phyloP scores from a whole-genome alignment of 2,113 vertebrate genomes.

The Gasterosteus nipponicus region DNA sequence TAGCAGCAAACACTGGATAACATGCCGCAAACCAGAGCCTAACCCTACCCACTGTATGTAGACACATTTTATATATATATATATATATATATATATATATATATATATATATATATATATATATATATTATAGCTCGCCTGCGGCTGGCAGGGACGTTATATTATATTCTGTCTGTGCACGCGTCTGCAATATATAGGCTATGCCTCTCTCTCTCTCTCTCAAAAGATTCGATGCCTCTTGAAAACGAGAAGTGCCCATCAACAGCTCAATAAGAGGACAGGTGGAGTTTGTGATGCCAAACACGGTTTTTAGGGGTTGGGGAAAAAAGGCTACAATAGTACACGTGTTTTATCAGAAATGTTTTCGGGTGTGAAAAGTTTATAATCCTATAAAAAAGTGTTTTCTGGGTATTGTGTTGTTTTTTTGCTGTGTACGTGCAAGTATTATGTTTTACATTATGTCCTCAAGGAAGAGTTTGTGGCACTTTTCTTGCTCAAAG shows the following conservation, averaged over 20 bases:
- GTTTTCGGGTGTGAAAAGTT: background rate
- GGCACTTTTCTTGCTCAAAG: background rate
- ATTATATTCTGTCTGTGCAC: constrained; percentile 50
- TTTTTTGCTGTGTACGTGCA: background rate
- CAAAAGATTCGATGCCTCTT: constrained; percentile 9
- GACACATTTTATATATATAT: background rate
- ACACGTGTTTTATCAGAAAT: background rate
- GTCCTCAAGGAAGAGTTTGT: constrained; percentile 15
- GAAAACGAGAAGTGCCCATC: constrained; percentile 22
- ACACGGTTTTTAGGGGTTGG: background rate
- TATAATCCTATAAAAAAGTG: background rate
- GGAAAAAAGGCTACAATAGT: background rate
- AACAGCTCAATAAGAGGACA: constrained; percentile 4
- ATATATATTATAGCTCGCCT: constrained; percentile 4
- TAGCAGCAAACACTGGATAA: constrained; percentile 71
- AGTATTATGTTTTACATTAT: background rate
- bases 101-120: too few relatives aligned
- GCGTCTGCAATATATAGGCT: constrained; percentile 51
- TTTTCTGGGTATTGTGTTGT: background rate
- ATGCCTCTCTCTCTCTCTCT: constrained; percentile 12
- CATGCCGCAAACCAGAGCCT: constrained; percentile 30
- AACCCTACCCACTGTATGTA: background rate
- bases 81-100: too few relatives aligned
- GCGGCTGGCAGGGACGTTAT: constrained; percentile 42
- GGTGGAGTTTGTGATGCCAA: background rate